Evolutionary conservation across 2,888 invertebrate species (phyloP).

Genomic region (Chironomus riparius): DNA sequence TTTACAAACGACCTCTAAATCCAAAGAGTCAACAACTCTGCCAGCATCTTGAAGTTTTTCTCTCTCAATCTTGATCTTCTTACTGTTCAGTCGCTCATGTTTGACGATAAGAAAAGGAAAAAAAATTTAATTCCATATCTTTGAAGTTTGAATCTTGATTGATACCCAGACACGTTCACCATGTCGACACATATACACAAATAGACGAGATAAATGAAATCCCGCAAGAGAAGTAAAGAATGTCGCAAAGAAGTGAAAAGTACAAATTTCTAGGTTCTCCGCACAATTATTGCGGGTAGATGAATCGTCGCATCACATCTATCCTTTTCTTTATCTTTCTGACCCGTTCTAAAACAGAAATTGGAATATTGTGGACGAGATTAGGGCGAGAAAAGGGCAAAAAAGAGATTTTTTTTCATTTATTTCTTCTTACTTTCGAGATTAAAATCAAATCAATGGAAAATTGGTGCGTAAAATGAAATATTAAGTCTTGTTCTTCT

Average conservation of each 20-base stretch:
- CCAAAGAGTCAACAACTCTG: no score
- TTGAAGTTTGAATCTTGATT: background rate
- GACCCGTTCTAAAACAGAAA: background rate
- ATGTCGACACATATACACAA: background rate
- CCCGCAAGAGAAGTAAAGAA: background rate
- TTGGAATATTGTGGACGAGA: background rate
- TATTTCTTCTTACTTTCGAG: background rate
- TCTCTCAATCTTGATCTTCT: no score
- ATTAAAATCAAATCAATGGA: constrained; percentile 16
- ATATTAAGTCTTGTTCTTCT: constrained; percentile 1
- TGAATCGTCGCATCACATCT: background rate
- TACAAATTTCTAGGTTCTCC: background rate
- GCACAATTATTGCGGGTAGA: background rate
- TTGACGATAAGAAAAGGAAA: background rate
- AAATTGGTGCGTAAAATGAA: constrained; percentile 10
- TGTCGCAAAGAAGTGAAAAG: background rate
- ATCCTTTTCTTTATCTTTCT: background rate
- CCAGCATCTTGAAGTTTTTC: no score
- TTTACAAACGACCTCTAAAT: no score
- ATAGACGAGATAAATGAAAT: background rate
- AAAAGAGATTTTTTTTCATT: background rate
- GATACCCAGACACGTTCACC: constrained; percentile 18
- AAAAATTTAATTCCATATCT: constrained; percentile 14
- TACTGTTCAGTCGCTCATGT: background rate
- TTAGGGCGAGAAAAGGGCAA: background rate